A percentile compares a stretch with the other conserved stretches of the same genome.
Conservation (phyloP, 2,113 vertebrate genomes). For the Muscicapa adusta region DNA sequence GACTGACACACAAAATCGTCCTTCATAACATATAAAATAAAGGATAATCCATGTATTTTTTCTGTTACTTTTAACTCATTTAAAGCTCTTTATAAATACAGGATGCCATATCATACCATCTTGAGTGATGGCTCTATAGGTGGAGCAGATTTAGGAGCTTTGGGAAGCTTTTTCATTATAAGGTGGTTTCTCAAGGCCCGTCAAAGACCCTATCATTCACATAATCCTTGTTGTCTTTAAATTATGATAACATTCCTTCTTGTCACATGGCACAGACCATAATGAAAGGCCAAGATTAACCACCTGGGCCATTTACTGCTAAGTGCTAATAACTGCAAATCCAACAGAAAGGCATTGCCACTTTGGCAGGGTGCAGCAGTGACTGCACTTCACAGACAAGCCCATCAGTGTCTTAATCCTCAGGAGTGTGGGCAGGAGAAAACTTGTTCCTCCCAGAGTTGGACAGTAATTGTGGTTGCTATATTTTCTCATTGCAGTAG, state of each 20-base stretch:
- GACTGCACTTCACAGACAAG: background rate
- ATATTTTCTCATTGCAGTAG: background rate
- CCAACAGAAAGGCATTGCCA: background rate
- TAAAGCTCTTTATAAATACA: background rate
- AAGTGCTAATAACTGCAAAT: background rate
- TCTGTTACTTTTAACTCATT: background rate
- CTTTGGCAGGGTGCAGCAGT: background rate
- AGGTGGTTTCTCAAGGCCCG: background rate
- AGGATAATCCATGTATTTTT: background rate
- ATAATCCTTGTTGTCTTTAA: constrained; percentile 58
- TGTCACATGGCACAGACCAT: constrained; percentile 39
- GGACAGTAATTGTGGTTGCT: background rate
- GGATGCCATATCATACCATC: background rate
- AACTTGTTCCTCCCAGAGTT: background rate
- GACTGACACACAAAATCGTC: background rate
- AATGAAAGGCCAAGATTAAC: constrained; percentile 54
- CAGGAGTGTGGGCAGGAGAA: background rate
- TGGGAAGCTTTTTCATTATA: background rate
- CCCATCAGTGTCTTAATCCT: background rate
- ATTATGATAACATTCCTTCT: constrained; percentile 40
- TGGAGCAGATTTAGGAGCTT: background rate
- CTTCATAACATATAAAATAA: background rate
- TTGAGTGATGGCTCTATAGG: background rate
- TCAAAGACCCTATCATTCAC: constrained; percentile 6
- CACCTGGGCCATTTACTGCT: constrained; percentile 29